These are phyloP conservation scores for Campylomormyrus tamandua DNA, from an alignment of 2,113 vertebrate species.

Conservation along the genomic window DNA sequence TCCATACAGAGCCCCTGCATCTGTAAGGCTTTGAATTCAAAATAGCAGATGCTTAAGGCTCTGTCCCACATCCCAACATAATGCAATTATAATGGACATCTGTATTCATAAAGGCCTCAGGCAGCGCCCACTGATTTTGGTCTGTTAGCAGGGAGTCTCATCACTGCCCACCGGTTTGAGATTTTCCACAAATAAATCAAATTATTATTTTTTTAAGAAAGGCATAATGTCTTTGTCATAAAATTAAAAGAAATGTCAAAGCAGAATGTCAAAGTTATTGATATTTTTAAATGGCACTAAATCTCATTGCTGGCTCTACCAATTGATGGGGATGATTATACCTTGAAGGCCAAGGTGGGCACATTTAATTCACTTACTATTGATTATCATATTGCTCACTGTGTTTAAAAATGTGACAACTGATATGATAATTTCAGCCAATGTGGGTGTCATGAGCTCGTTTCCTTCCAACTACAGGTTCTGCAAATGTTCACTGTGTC, in stretches of 20 bases:
- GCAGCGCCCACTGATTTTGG: not conserved
- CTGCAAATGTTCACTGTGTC: not conserved
- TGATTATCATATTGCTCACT: not conserved
- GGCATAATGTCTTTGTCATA: not conserved
- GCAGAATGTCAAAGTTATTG: not conserved
- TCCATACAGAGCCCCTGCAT: not conserved
- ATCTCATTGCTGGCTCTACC: not conserved
- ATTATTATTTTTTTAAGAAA: not conserved
- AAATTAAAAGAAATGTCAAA: not conserved
- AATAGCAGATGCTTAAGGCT: not conserved
- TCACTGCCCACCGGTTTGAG: not conserved
- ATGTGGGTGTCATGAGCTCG: not conserved
- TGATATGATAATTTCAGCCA: not conserved
- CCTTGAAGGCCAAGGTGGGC: not conserved
- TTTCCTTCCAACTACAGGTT: not conserved
- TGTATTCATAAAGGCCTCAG: not conserved
- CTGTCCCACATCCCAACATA: not conserved
- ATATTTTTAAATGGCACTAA: not conserved
- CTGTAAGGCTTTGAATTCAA: not conserved
- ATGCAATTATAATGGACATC: not conserved
- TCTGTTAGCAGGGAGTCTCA: not conserved
- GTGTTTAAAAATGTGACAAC: not conserved
- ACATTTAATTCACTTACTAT: not conserved
- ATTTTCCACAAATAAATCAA: not conserved
- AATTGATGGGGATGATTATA: not conserved